Conservation (phyloP, 2,797 vertebrate species). For the Lagocephalus sceleratus region DNA sequence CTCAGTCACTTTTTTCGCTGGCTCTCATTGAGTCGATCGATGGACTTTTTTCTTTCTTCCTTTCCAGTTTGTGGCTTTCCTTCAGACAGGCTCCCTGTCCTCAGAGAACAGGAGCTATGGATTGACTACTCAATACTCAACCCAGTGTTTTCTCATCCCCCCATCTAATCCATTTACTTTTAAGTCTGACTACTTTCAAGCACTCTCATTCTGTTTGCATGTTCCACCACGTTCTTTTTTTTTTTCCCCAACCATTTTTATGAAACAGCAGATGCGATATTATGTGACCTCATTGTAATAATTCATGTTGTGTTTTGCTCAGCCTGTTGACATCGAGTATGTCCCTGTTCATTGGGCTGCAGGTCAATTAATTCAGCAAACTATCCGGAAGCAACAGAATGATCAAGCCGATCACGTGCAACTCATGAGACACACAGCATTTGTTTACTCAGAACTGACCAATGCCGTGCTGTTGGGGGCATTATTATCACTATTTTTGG, state of each 20-base stretch:
- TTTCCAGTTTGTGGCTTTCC: slow-evolving; percentile 37
- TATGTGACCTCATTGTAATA: background rate
- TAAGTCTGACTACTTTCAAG: slow-evolving; percentile 58
- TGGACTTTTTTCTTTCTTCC: slow-evolving; percentile 51
- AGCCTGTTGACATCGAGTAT: slow-evolving; percentile 12
- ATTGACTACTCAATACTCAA: slow-evolving; percentile 58
- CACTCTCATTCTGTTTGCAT: slow-evolving; percentile 41
- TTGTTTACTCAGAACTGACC: too few relatives aligned
- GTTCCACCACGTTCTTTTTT: slow-evolving; percentile 7
- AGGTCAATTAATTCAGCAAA: slow-evolving; percentile 4
- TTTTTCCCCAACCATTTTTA: slow-evolving; percentile 11
- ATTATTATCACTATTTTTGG: too few relatives aligned
- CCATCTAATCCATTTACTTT: slow-evolving; percentile 56
- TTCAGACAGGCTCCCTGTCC: slow-evolving; percentile 40
- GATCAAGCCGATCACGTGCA: too few relatives aligned
- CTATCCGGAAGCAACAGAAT: background rate
- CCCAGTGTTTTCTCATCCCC: slow-evolving; percentile 47
- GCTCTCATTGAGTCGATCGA: slow-evolving; percentile 48
- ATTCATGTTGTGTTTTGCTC: slow-evolving; percentile 3
- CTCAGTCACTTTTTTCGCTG: slow-evolving; percentile 16
- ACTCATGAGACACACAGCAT: too few relatives aligned
- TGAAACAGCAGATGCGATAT: slow-evolving; percentile 8
- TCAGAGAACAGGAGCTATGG: slow-evolving; percentile 32
- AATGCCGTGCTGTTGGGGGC: too few relatives aligned
- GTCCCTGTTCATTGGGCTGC: background rate